phyloP scores from a whole-genome alignment of 2,113 vertebrate species.

The Sylvia atricapilla region DNA sequence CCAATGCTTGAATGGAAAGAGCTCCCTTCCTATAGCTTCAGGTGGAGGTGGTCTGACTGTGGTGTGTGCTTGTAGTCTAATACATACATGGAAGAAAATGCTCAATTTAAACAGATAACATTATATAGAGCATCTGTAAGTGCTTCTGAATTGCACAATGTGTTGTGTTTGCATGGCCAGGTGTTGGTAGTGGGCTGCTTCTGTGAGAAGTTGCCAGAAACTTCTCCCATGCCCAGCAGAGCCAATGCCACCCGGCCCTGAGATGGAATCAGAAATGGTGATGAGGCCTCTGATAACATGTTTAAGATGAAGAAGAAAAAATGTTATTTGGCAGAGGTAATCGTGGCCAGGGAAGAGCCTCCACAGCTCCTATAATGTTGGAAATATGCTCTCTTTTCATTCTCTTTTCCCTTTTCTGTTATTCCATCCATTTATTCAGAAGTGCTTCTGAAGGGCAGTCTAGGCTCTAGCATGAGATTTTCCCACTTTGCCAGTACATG shows the following conservation, averaged over 20 bases:
- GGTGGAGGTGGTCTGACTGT: background rate
- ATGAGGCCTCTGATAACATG: background rate
- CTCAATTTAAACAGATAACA: background rate
- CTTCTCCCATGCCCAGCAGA: background rate
- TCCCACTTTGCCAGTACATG: background rate
- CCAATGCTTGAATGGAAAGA: background rate
- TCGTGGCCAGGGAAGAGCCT: too few species aligned
- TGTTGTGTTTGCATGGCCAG: background rate
- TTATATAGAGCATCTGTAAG: background rate
- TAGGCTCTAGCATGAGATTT: background rate
- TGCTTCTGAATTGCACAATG: background rate
- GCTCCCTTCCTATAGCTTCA: background rate
- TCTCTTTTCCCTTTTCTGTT: background rate
- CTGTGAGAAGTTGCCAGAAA: background rate
- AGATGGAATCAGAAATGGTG: background rate
- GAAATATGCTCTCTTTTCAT: background rate
- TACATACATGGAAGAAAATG: background rate
- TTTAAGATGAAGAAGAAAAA: background rate
- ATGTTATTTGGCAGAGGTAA: background rate
- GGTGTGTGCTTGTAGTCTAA: rapidly evolving
- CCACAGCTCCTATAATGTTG: rapidly evolving
- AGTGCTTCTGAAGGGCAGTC: background rate
- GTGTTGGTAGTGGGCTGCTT: background rate
- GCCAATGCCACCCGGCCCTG: background rate
- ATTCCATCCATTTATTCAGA: background rate